Conservation (phyloP, 64 coral and sea anemone species). For the Platygyra sinensis region DNA sequence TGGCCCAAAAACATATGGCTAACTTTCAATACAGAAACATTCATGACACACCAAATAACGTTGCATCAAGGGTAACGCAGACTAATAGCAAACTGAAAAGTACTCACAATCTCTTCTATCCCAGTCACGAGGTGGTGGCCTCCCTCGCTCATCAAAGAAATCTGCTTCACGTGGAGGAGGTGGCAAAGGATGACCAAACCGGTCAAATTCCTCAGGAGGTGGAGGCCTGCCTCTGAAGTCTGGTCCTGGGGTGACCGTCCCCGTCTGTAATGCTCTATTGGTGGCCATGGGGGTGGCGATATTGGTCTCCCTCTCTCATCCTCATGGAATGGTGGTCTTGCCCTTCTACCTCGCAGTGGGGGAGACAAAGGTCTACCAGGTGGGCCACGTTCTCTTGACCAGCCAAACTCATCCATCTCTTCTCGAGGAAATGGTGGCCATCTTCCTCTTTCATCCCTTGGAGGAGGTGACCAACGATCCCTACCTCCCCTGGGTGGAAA, state of each 20-base stretch:
- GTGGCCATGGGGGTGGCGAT: constrained; percentile 35
- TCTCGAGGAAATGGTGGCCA: constrained; percentile 29
- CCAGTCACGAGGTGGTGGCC: constrained; percentile 38
- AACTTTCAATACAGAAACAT: neutral
- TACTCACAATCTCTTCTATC: constrained; percentile 54
- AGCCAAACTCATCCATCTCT: constrained; percentile 35
- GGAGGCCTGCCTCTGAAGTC: constrained; percentile 56
- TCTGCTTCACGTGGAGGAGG: neutral
- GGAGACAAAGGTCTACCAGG: constrained; percentile 45
- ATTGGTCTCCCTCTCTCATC: constrained; percentile 10
- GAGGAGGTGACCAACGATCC: constrained; percentile 49
- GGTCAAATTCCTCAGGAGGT: constrained; percentile 71
- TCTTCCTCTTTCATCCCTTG: constrained; percentile 48
- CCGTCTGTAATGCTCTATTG: neutral
- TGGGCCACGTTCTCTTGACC: constrained; percentile 15
- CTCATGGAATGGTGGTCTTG: constrained; percentile 31
- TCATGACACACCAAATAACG: neutral
- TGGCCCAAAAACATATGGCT: too few species aligned
- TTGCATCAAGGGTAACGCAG: neutral
- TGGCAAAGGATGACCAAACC: constrained; percentile 57
- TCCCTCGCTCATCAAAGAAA: constrained; percentile 53
- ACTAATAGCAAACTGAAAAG: neutral
- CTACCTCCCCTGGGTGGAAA: constrained; percentile 24
- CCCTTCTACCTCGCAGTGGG: constrained; percentile 11
- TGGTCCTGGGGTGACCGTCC: constrained; percentile 3